Percentiles rank a stretch among this genome's conserved stretches.
These are phyloP conservation scores for Dryobates pubescens DNA, from an alignment of 2,797 vertebrate species.

Conservation along the genomic window DNA sequence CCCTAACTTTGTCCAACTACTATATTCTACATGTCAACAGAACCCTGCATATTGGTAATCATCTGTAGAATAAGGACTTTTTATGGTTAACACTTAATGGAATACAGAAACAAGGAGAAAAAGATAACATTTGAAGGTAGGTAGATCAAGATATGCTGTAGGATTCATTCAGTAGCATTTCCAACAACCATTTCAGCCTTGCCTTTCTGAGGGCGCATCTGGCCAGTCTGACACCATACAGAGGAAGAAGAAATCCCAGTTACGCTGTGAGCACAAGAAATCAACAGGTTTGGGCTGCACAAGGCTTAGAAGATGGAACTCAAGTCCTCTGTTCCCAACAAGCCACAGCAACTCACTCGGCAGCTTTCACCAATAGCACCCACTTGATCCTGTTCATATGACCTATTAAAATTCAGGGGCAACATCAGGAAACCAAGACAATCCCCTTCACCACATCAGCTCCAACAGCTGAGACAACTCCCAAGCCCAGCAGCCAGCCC, in stretches of 20 bases:
- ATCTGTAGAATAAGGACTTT: neutral
- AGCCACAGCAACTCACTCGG: fast-evolving
- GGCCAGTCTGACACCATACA: fast-evolving
- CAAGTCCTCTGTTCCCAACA: fast-evolving
- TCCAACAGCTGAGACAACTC: neutral
- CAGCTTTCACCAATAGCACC: neutral
- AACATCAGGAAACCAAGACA: neutral
- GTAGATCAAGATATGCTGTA: neutral
- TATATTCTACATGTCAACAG: neutral
- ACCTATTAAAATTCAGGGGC: neutral
- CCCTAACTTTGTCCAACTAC: neutral
- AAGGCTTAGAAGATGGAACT: fast-evolving
- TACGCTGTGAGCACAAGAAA: neutral
- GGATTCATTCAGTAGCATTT: neutral
- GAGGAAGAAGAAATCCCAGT: neutral
- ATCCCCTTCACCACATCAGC: neutral
- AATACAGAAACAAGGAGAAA: neutral
- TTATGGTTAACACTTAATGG: neutral
- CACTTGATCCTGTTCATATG: fast-evolving
- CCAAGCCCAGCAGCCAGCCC: neutral
- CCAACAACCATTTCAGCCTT: neutral
- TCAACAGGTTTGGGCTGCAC: neutral
- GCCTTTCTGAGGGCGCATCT: neutral
- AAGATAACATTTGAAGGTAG: neutral
- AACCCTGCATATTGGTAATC: neutral